Evolutionary conservation across 2,888 invertebrate genomes (phyloP), one percentile per base, ranked within the genome.

Genomic region (Omphaloscelis lunosa): DNA sequence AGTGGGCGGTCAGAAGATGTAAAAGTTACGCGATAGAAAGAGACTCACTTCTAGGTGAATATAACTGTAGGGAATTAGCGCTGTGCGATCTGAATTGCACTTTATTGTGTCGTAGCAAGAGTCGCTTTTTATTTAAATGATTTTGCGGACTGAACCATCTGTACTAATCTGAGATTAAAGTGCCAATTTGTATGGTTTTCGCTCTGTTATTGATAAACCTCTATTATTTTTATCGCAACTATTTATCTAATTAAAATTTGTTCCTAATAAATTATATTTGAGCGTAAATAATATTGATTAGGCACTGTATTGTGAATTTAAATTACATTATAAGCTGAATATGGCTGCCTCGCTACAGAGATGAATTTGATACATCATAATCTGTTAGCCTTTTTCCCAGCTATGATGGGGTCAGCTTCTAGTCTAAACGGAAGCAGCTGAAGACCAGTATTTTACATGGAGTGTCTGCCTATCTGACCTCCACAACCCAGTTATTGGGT

Each of bases 161-260:
- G 45, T 45, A 4, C 5, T 15, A 15, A 45, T 45, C 15, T 45
- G 45, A 15, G 12, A 15, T 51, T 51, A 39, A 7, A 63, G 17
- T 41, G 61, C 41, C 72, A 63, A 78, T 78, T 80, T 72, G 1
- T 41, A 71, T 6, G 53, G n/a, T 58, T 63, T 41, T 53, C 51
- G 51, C 20, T 51, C 8, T 39, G 29, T 29, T 51, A 51, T 34
- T 58, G 80, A 78, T 80, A 65, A 78, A 34, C 58, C 15, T 15
- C 17, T 20, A n/a, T 63, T 63, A 63, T 17, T 58, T 45, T 29
- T 78, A 78, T 80, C 80, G 41, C 20, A 8, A 0, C n/a, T 56
- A 39, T 48, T 56, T 29, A 63, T 71, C 20, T 56, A 63, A 77
- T 79, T 77, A 56, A 56, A 70, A 62, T 62, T 39, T 11, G 29